Base-by-base conservation (phyloP, 2,888 invertebrate species). In the Herminia tarsipennalis region DNA sequence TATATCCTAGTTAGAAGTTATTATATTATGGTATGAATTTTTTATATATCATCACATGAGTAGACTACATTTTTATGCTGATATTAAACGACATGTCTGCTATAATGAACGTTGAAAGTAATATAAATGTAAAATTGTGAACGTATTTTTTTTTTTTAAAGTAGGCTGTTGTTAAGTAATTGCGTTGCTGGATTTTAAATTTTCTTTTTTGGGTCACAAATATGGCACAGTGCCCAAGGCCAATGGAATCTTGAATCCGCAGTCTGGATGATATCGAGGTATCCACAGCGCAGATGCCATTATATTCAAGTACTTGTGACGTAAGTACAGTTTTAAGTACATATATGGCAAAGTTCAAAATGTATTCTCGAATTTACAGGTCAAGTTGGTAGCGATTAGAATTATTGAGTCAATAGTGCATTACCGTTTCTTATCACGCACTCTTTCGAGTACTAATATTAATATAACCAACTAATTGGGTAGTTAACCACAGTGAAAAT, bases 201-300 rank as follows among this genome's bases (percentile, higher is more conserved):
- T 28, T 28, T 22, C 22, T 22, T 4, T 17, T 54, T 56, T 42
- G 13, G 33, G 18, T 30, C 21, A 33, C 17, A 42, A 28, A 30
- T 38, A 22, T 67, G 72, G 67, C 68, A 56, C 1, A 21, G 4
- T 60, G 64, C 63, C 70, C 68, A 72, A 70, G 66, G 68, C 44
- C 41, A 38, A 16, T 32, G 44, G 43, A 28, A 47, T 42, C 40
- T 30, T 10, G 32, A 49, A 9, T 44, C 34, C 28, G 30, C 37
- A 42, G 16, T 40, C 25, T 53, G 22, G 17, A 44, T 36, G 27
- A 24, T 39, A 35, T 34, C 14, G 22, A 45, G 35, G n/a, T 25
- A 21, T 22, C 27, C 25, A 24, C 33, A 9, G 16, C 13, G 39
- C 35, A 38, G 35, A 42, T 29, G 25, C 13, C 1, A 13, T 35